Conservation (phyloP, 2,797 vertebrate species). For the Vireo griseus region DNA sequence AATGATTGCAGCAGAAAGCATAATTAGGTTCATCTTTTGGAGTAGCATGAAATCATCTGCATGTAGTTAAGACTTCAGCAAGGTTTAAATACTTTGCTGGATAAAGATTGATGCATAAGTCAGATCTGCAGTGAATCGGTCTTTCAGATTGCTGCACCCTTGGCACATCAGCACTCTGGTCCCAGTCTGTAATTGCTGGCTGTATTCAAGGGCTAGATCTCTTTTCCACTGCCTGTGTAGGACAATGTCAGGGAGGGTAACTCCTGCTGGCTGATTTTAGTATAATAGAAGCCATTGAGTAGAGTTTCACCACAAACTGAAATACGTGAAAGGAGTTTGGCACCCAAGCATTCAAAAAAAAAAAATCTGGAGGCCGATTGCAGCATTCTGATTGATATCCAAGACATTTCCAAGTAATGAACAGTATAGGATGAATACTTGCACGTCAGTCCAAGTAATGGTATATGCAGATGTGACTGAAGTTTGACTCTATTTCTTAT, state of each 20-base stretch:
- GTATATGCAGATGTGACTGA: background rate
- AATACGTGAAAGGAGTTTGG: background rate
- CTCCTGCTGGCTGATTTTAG: background rate
- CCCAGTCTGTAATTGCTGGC: background rate
- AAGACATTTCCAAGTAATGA: background rate
- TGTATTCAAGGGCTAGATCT: background rate
- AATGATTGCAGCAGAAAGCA: constrained; percentile 6
- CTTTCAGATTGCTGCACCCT: background rate
- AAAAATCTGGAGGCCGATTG: background rate
- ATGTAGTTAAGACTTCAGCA: constrained; percentile 4
- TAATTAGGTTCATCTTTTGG: constrained; percentile 21
- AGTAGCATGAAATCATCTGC: constrained; percentile 25
- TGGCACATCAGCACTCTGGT: background rate
- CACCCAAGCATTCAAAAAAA: background rate
- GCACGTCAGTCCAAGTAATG: background rate
- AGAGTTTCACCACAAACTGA: background rate
- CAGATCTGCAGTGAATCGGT: background rate
- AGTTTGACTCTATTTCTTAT: background rate
- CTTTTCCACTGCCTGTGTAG: background rate
- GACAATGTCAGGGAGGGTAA: background rate
- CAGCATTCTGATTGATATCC: background rate
- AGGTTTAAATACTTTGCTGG: background rate
- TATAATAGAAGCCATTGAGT: background rate
- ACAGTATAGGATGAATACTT: background rate
- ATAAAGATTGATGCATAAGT: background rate